Conservation (phyloP, 2,888 invertebrate genomes). For the Pharmacophagus antenor region DNA sequence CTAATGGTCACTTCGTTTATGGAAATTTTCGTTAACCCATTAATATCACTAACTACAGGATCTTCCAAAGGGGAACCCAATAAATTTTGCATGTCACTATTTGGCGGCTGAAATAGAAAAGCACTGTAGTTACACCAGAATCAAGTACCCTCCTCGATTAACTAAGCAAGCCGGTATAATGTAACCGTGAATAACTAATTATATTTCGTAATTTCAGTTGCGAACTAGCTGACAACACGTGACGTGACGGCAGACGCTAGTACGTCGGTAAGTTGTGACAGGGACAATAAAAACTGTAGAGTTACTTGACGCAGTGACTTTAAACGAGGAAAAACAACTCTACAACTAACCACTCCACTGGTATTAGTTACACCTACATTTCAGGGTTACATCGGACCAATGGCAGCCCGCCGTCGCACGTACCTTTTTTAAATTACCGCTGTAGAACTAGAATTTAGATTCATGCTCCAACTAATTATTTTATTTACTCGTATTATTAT, state of each 20-base stretch:
- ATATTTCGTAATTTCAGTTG: constrained; percentile 5
- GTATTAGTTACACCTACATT: constrained; percentile 25
- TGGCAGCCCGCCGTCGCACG: no score
- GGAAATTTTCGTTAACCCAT: no score
- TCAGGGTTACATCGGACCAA: constrained; percentile 29
- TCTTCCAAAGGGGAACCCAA: no score
- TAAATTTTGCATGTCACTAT: no score
- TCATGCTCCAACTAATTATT: not conserved
- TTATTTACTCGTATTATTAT: not conserved
- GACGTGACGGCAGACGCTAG: not conserved
- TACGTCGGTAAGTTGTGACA: not conserved
- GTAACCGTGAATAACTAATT: not conserved
- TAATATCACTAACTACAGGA: no score
- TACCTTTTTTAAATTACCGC: not conserved
- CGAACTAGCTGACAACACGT: not conserved
- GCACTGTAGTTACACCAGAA: no score
- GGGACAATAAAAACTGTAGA: constrained; percentile 15
- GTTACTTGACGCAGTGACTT: constrained; percentile 21
- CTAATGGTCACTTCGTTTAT: no score
- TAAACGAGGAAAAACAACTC: constrained; percentile 22
- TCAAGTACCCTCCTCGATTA: no score
- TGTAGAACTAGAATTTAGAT: not conserved
- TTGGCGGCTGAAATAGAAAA: no score
- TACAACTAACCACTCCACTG: constrained; percentile 1
- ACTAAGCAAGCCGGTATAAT: no score